phyloP scores from a whole-genome alignment of 2,797 vertebrate species.

The Sebastes vulpes region DNA sequence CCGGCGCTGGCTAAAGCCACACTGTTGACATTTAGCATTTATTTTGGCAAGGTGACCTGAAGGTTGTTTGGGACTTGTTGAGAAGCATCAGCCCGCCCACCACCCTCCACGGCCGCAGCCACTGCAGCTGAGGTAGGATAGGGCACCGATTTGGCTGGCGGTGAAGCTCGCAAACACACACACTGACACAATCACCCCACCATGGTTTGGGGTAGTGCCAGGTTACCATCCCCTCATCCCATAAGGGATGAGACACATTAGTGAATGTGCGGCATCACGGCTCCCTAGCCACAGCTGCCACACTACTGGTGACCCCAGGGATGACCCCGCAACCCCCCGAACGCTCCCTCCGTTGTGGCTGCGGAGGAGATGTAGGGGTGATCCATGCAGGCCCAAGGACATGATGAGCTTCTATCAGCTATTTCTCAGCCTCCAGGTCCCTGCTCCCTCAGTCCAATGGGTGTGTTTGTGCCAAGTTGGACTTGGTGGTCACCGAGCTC shows the following conservation, averaged over 20 bases:
- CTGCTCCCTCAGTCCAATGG: slow-evolving; percentile 31
- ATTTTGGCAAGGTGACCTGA: slow-evolving; percentile 80
- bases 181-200: slow-evolving; percentile 45
- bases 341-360: not conserved
- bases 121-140: slow-evolving; percentile 68
- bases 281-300: slow-evolving; percentile 71
- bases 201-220: slow-evolving; percentile 73
- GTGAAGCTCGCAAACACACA: slow-evolving; percentile 30
- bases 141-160: slow-evolving; percentile 73
- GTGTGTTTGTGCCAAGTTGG: slow-evolving; percentile 71
- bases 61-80: slow-evolving; percentile 82
- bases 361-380: slow-evolving; percentile 49
- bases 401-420: slow-evolving; percentile 68
- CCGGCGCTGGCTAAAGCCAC: slow-evolving; percentile 49
- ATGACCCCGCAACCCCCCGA: slow-evolving; percentile 58
- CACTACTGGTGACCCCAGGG: slow-evolving; percentile 61
- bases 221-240: slow-evolving; percentile 69
- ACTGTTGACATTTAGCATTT: slow-evolving; percentile 81
- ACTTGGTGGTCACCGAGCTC: slow-evolving; percentile 67
- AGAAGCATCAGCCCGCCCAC: slow-evolving; percentile 33
- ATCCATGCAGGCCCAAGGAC: slow-evolving; percentile 71
- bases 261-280: slow-evolving; percentile 65
- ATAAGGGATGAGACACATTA: slow-evolving; percentile 77
- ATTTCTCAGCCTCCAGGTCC: slow-evolving; percentile 63
- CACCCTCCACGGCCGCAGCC: slow-evolving; percentile 14